These are phyloP conservation scores for Narcine bancroftii DNA, from an alignment of 2,113 vertebrate genomes.

Conservation along the genomic window DNA sequence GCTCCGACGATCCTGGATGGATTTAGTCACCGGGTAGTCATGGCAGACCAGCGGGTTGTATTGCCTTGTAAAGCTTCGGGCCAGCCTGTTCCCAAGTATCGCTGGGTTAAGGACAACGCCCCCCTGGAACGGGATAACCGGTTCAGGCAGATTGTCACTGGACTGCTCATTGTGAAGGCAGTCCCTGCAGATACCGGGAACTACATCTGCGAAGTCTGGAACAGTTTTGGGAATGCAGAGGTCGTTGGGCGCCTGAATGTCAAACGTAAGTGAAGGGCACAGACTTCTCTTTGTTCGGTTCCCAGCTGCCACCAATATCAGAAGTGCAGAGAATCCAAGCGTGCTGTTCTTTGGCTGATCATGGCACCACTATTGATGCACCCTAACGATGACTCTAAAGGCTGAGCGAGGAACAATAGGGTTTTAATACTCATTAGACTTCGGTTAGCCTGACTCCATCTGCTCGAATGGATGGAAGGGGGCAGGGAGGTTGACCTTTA, in stretches of 20 bases:
- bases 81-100: constrained; percentile 86
- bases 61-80: constrained; percentile 94
- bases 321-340: not conserved
- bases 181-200: constrained; percentile 81
- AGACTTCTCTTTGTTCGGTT: not conserved
- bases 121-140: constrained; percentile 88
- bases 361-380: too few relatives aligned
- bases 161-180: constrained; percentile 79
- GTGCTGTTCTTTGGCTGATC: not conserved
- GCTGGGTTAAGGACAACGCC: constrained; percentile 94
- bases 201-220: constrained; percentile 96
- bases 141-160: constrained; percentile 79
- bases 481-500: too few relatives aligned
- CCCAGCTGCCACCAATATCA: not conserved
- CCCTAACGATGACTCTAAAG: too few relatives aligned
- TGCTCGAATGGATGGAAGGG: too few relatives aligned
- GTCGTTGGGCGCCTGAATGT: constrained; percentile 80
- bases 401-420: too few relatives aligned
- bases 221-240: constrained; percentile 90
- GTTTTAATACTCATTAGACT: too few relatives aligned
- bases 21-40: constrained; percentile 87
- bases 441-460: too few relatives aligned
- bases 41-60: constrained; percentile 85
- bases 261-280: constrained; percentile 74
- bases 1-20: constrained; percentile 91